A percentile compares a stretch with the other conserved stretches of the same genome.
These are phyloP conservation scores for Mya arenaria DNA, from an alignment of 1,140 invertebrate species.

Conservation along the genomic window DNA sequence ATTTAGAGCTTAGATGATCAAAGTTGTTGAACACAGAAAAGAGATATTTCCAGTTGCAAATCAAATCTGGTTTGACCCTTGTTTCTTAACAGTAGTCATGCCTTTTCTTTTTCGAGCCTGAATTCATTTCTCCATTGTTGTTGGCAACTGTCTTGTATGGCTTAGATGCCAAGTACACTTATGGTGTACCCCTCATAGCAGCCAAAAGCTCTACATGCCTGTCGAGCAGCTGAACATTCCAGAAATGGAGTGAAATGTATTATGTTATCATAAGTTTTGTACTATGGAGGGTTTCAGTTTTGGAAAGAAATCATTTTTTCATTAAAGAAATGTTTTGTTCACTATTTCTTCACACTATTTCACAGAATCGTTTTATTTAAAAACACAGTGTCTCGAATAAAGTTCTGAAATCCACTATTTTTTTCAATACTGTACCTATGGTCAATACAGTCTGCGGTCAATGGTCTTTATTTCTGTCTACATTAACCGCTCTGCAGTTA, in stretches of 20 bases:
- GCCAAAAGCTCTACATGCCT: background rate
- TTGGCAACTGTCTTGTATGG: background rate
- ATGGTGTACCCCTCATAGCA: background rate
- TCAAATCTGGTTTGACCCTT: slow-evolving; percentile 45
- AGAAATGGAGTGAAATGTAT: too few species aligned
- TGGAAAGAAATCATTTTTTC: too few species aligned
- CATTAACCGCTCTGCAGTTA: slow-evolving; percentile 1
- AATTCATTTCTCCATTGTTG: background rate
- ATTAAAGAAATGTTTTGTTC: too few species aligned
- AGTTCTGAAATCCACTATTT: too few species aligned
- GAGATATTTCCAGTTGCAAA: slow-evolving; percentile 30
- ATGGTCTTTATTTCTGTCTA: background rate
- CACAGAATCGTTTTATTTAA: too few species aligned
- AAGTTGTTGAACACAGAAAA: slow-evolving; percentile 39
- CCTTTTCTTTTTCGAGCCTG: background rate
- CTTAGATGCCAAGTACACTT: background rate
- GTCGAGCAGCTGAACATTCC: too few species aligned
- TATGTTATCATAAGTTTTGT: too few species aligned
- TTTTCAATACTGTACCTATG: slow-evolving; percentile 21
- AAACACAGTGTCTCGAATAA: too few species aligned
- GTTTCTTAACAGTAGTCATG: slow-evolving; percentile 46
- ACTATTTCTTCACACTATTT: too few species aligned
- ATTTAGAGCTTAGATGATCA: slow-evolving; percentile 32
- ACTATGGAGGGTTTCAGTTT: too few species aligned
- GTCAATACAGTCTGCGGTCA: background rate